Evolutionary conservation across 2,113 vertebrate genomes (phyloP).

Genomic region (Caranx melampygus): DNA sequence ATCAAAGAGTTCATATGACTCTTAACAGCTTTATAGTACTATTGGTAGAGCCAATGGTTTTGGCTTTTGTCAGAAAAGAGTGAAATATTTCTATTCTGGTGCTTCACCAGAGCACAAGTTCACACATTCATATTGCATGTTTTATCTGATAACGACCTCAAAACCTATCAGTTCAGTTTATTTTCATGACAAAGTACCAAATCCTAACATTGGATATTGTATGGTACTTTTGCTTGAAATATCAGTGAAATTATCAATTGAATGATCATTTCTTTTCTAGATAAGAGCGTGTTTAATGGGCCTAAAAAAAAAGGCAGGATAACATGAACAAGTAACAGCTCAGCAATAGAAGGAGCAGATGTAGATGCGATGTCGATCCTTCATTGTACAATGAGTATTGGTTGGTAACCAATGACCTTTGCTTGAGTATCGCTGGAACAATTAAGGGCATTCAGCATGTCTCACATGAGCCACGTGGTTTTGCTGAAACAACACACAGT

Average conservation of each 20-base stretch:
- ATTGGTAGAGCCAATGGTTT: not conserved
- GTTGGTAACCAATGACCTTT: not conserved
- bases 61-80: not conserved
- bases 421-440: not conserved
- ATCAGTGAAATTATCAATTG: not conserved
- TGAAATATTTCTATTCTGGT: not conserved
- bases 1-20: not conserved
- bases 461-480: not conserved
- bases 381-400: not conserved
- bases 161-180: not conserved
- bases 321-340: not conserved
- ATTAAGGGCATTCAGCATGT: not conserved
- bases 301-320: too few species aligned
- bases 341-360: not conserved
- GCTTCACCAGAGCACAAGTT: not conserved
- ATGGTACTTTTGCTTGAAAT: not conserved
- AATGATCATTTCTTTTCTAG: not conserved
- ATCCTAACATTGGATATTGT: not conserved
- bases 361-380: not conserved
- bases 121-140: not conserved
- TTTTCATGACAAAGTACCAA: not conserved
- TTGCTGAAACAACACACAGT: not conserved
- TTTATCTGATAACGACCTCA: not conserved
- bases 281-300: not conserved
- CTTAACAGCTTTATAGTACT: not conserved